Percentiles rank a stretch among this genome's conserved stretches.
These are phyloP conservation scores for Petromus typicus DNA, from an alignment of 2,113 vertebrate species.

Conservation along the genomic window DNA sequence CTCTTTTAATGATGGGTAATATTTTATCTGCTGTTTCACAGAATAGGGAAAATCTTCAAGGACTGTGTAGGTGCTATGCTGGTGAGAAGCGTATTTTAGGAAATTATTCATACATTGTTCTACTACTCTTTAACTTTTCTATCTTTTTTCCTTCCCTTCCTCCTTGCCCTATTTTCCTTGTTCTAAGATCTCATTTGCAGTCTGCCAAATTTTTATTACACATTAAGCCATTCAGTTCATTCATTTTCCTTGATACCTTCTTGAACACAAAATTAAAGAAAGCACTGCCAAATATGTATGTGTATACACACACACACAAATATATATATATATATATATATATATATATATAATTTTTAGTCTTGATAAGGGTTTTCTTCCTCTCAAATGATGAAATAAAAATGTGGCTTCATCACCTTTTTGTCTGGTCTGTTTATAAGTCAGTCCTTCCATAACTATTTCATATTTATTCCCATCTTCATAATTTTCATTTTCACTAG, in stretches of 20 bases:
- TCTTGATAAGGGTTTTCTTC: background rate
- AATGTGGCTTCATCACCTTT: background rate
- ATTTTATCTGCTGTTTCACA: background rate
- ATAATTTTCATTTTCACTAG: background rate
- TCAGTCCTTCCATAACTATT: background rate
- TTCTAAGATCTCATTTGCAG: background rate
- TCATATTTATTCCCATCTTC: background rate
- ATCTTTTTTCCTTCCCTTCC: background rate
- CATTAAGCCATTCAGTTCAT: background rate
- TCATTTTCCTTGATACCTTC: background rate
- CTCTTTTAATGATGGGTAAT: background rate
- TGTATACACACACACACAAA: too few species aligned
- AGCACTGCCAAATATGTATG: background rate
- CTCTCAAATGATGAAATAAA: background rate
- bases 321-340: background rate
- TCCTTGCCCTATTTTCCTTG: background rate
- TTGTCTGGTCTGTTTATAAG: background rate
- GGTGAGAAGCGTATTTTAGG: background rate
- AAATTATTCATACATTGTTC: background rate
- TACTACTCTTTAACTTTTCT: background rate
- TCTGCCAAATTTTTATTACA: background rate
- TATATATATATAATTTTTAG: background rate
- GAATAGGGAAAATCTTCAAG: background rate
- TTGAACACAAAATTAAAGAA: background rate
- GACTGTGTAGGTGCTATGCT: background rate